Conservation (phyloP, 2,797 vertebrate genomes). For the Denticeps clupeoides region DNA sequence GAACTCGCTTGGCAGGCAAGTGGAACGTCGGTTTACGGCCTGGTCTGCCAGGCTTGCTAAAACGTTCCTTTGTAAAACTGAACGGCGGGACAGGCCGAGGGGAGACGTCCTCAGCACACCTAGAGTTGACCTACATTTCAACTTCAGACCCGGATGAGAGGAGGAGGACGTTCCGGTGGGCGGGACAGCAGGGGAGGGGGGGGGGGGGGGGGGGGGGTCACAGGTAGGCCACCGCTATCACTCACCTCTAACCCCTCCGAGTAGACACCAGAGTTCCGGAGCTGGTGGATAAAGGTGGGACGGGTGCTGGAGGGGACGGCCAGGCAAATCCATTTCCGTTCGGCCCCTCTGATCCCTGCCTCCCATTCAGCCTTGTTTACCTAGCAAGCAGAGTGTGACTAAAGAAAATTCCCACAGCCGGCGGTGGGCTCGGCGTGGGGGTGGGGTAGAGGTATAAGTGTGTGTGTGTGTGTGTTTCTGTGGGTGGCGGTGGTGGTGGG, state of each 20-base stretch:
- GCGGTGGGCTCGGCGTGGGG: constrained; percentile 53
- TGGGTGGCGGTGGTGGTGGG: constrained; percentile 35
- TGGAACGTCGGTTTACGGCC: constrained; percentile 41
- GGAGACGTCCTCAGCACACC: no score
- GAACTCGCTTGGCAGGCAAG: constrained; percentile 37
- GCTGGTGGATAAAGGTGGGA: constrained; percentile 21
- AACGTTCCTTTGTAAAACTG: no score
- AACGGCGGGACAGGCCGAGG: no score
- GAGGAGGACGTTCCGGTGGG: neutral
- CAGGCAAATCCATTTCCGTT: constrained; percentile 69
- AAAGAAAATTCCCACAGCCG: constrained; percentile 80
- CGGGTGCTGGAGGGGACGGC: neutral
- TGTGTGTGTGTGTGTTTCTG: constrained; percentile 25
- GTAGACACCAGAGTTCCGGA: constrained; percentile 41
- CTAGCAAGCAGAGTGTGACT: constrained; percentile 82
- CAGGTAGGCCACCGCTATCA: constrained; percentile 46
- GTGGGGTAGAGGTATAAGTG: constrained; percentile 23
- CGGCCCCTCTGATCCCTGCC: constrained; percentile 49
- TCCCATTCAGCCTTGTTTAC: constrained; percentile 78
- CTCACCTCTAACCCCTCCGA: constrained; percentile 40
- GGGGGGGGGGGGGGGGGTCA: constrained; percentile 9
- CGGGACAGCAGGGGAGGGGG: neutral
- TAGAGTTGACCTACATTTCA: constrained; percentile 57
- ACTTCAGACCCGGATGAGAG: constrained; percentile 52
- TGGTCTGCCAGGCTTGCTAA: no score